Evolutionary conservation across 53 echinoderm and acorn worm species (phyloP).

Genomic region (Echinarachnius parma): DNA sequence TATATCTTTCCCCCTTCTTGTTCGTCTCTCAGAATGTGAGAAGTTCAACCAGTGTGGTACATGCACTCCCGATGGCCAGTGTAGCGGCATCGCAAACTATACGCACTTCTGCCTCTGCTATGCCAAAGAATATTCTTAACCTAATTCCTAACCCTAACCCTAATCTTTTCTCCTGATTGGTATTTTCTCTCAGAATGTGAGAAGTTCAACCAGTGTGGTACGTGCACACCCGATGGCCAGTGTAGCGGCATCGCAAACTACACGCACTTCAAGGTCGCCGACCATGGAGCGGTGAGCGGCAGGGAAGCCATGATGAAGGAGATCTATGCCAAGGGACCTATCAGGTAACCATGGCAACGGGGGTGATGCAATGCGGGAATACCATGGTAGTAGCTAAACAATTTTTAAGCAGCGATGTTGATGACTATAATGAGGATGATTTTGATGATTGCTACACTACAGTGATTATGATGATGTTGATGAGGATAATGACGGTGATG

Average conservation of each 20-base stretch:
- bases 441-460: too few relatives aligned
- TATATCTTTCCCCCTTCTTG: neutral
- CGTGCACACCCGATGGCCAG: constrained; percentile 43
- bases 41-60: constrained; percentile 70
- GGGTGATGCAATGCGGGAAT: too few relatives aligned
- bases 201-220: constrained; percentile 66
- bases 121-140: too few relatives aligned
- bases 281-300: constrained; percentile 69
- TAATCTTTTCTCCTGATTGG: too few relatives aligned
- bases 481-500: too few relatives aligned
- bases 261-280: constrained; percentile 77
- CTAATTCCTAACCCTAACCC: too few relatives aligned
- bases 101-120: constrained; percentile 40
- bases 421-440: neutral
- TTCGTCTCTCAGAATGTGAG: constrained; percentile 38
- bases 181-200: constrained; percentile 60
- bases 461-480: too few relatives aligned
- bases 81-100: constrained; percentile 59
- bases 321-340: constrained; percentile 90
- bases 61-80: constrained; percentile 42
- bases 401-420: too few relatives aligned
- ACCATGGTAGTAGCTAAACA: too few relatives aligned
- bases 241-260: constrained; percentile 60
- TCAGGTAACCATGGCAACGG: constrained; percentile 71
- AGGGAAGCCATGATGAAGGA: constrained; percentile 95